These are phyloP conservation scores for Drosophila paranaensis DNA, from an alignment of 2,888 invertebrate genomes.

Conservation along the genomic window DNA sequence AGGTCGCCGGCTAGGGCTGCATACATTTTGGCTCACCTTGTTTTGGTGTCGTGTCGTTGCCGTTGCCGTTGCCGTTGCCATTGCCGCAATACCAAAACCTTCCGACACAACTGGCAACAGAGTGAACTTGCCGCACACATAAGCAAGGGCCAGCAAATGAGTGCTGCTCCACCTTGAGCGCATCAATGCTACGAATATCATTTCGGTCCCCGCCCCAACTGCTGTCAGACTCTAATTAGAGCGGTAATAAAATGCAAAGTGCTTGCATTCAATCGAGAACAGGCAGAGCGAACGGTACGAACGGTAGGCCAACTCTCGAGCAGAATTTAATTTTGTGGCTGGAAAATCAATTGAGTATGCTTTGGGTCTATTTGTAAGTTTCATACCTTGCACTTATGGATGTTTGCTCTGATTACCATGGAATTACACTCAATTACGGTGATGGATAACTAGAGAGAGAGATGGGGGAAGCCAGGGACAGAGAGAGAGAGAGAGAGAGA, in stretches of 20 bases:
- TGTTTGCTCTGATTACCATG: constrained; percentile 52
- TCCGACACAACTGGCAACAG: constrained; percentile 42
- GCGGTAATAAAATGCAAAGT: constrained; percentile 71
- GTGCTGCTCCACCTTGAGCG: constrained; percentile 52
- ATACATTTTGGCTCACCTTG: constrained; percentile 50
- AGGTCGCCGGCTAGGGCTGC: constrained; percentile 29
- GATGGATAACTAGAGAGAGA: constrained; percentile 3
- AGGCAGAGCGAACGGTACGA: neutral
- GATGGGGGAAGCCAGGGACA: neutral
- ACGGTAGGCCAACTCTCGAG: neutral
- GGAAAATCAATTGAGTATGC: constrained; percentile 29
- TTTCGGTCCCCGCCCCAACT: constrained; percentile 1
- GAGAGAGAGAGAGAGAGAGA: neutral
- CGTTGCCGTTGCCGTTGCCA: constrained; percentile 23
- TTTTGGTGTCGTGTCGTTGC: constrained; percentile 39
- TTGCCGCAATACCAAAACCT: constrained; percentile 44
- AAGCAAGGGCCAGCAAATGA: constrained; percentile 25
- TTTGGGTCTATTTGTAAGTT: constrained; percentile 24
- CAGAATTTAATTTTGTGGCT: constrained; percentile 37
- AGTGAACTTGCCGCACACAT: constrained; percentile 17
- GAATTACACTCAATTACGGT: constrained; percentile 51
- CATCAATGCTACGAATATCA: constrained; percentile 35
- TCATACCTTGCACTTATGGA: constrained; percentile 30
- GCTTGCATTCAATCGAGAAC: constrained; percentile 19
- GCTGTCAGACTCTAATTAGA: constrained; percentile 74